Evolutionary conservation across 2,113 vertebrate species (phyloP).

Genomic region (Prunella fulvescens): DNA sequence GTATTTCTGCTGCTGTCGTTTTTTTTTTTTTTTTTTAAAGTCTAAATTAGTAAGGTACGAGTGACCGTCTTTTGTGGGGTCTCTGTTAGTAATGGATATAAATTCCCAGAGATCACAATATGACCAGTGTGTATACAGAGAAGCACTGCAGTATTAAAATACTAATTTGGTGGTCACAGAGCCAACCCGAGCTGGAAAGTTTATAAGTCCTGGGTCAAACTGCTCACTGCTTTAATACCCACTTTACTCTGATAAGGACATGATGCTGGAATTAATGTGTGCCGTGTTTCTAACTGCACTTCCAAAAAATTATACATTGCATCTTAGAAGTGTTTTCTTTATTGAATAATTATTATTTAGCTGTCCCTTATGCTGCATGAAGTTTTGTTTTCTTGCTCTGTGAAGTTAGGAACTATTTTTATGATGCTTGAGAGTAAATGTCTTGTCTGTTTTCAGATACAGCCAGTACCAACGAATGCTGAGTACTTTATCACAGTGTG

Average conservation of each 20-base stretch:
- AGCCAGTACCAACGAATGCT: conserved; percentile 96
- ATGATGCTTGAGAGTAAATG: not conserved
- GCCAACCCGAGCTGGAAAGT: not conserved
- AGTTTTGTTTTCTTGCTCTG: not conserved
- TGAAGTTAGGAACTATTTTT: not conserved
- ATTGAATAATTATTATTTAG: not conserved
- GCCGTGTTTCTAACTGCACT: not conserved
- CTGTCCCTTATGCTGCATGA: not conserved
- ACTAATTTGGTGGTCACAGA: not conserved
- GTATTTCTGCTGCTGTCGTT: not conserved
- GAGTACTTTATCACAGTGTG: conserved; percentile 90
- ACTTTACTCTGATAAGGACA: not conserved
- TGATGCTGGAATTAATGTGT: not conserved
- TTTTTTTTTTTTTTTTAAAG: not conserved
- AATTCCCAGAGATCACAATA: not conserved
- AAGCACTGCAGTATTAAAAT: not conserved
- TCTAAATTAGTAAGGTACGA: not conserved
- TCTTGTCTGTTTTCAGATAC: conserved; percentile 74
- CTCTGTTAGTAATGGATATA: not conserved
- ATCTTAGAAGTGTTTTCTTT: not conserved
- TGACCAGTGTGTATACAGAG: not conserved
- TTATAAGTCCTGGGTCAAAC: not conserved
- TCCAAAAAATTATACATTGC: not conserved
- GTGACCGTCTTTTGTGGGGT: not conserved
- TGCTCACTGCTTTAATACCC: not conserved